Base-by-base conservation (phyloP, 64 coral and sea anemone species). In the Acropora yongei region DNA sequence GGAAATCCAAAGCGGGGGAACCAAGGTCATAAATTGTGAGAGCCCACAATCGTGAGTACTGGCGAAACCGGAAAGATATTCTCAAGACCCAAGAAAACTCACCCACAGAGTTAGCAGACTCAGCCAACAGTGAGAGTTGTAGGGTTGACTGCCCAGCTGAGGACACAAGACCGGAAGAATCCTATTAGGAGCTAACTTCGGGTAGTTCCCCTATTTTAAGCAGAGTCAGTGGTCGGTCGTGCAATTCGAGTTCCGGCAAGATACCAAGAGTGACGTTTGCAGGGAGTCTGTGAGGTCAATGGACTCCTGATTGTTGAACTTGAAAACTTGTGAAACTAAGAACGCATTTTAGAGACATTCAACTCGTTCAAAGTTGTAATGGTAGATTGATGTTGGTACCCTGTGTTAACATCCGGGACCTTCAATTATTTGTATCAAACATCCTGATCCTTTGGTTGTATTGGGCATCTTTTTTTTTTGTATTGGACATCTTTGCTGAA, bases 1-100 rank as follows among this genome's bases (percentile, higher is more conserved):
- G 10, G 10, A 10, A 10, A 55, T 55, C 51, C 51, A 55, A 55
- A 55, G 51, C 20, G n/a, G 3, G 41, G 8, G 49, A 82, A 60
- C 80, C 80, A 82, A 82, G 80, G 18, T 80, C 78, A 51, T 80
- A 80, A 48, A 19, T 51, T 12, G 46, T 82, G 39, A 82, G 41
- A 42, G 80, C 80, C 3, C 57, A 82, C 6, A 39, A 53, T 9
- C 44, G 9, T n/a, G 14, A 4, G 13, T 82, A 82, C 49, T 5
- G 80, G 49, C 50, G 47, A 61, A 82, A 82, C 12, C 50, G 48
- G 60, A 82, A 55, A 57, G 80, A 30, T 17, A 82, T 55, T n/a
- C 80, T 82, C 13, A 57, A 57, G 80, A 82, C 47, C 20, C 20
- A 51, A 57, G 80, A 82, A 57, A 82, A 1, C 18, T 50, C 80